Conservation (phyloP, 2,797 vertebrate species). For the Chelonia mydas region DNA sequence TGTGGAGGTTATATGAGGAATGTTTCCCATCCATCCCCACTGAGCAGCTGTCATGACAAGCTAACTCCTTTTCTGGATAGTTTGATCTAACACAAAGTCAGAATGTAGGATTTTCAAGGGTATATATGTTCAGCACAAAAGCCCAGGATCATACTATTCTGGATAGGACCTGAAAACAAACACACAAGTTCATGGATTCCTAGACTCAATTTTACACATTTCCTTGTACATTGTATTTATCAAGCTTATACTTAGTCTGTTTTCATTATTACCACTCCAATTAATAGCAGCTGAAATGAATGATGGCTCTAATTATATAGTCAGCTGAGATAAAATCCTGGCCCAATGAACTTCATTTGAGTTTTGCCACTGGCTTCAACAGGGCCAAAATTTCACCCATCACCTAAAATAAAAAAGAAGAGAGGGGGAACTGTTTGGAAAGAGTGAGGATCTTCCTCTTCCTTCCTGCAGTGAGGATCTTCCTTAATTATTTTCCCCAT, state of each 20-base stretch:
- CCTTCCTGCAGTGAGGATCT: neutral
- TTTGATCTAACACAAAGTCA: neutral
- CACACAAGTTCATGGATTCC: neutral
- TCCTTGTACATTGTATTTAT: neutral
- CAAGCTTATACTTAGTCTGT: neutral
- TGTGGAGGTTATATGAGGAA: neutral
- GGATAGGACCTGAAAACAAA: neutral
- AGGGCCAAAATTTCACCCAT: neutral
- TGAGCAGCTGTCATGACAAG: neutral
- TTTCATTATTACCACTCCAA: constrained; percentile 1
- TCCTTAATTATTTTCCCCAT: constrained; percentile 6
- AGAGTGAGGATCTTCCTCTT: neutral
- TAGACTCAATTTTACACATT: neutral
- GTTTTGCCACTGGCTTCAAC: neutral
- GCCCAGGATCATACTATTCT: neutral
- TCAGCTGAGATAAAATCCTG: neutral
- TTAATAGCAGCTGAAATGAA: constrained; percentile 21
- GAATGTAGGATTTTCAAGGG: neutral
- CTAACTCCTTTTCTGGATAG: neutral
- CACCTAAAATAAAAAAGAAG: neutral
- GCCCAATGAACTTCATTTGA: neutral
- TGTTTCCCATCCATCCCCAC: neutral
- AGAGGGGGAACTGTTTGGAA: fast-evolving
- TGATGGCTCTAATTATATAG: constrained; percentile 42
- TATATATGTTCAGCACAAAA: neutral